Conservation (phyloP, 1,140 invertebrate genomes). For the Diprion similis region DNA sequence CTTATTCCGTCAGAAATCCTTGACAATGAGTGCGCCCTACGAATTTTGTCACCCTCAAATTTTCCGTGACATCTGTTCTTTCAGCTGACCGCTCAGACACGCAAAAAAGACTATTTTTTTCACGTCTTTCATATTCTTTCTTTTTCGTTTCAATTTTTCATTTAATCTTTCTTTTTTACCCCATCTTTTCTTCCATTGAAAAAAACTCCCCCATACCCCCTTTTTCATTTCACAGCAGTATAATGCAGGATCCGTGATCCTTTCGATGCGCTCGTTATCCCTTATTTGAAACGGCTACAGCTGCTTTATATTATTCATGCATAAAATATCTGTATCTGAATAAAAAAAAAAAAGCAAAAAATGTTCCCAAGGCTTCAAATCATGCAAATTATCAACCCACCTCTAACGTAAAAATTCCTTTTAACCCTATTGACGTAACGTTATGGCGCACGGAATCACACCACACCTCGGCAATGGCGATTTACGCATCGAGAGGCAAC, state of each 20-base stretch:
- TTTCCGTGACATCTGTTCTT: slow-evolving; percentile 53
- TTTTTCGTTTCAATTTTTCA: not conserved
- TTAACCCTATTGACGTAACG: too few relatives aligned
- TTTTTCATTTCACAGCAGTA: slow-evolving; percentile 54
- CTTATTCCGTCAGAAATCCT: slow-evolving; percentile 10
- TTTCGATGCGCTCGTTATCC: slow-evolving; percentile 60
- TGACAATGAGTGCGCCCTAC: slow-evolving; percentile 44
- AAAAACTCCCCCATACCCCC: slow-evolving; percentile 13
- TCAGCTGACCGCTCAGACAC: slow-evolving; percentile 45
- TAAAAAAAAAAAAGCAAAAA: not conserved
- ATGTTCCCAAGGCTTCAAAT: not conserved
- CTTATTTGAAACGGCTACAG: slow-evolving; percentile 57
- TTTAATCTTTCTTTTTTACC: not conserved
- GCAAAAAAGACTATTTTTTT: not conserved
- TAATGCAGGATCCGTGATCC: slow-evolving; percentile 55
- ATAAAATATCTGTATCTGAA: not conserved
- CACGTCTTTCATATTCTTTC: slow-evolving; percentile 37
- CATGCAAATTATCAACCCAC: not conserved
- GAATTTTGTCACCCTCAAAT: slow-evolving; percentile 57
- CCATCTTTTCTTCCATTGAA: not conserved
- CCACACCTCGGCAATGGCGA: too few relatives aligned
- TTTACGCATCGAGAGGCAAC: too few relatives aligned
- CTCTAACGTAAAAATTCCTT: too few relatives aligned
- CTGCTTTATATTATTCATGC: slow-evolving; percentile 35
- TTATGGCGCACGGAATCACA: too few relatives aligned